phyloP scores from a whole-genome alignment of 1,140 invertebrate species.

The Eueides isabella region DNA sequence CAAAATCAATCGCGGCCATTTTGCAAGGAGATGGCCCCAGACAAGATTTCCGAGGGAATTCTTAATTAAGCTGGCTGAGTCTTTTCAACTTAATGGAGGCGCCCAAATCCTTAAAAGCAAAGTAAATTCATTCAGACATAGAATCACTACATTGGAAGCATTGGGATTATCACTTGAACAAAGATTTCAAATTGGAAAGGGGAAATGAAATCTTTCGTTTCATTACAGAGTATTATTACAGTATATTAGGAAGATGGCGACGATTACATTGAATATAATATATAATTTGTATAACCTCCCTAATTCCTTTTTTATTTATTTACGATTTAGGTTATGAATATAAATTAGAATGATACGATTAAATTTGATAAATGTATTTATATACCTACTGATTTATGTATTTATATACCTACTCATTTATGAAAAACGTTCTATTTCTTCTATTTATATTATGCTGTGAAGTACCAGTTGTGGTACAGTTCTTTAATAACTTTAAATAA shows the following conservation, averaged over 20 bases:
- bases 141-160: constrained; percentile 48
- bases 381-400: too few species aligned
- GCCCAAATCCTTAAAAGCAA: constrained; percentile 62
- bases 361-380: too few species aligned
- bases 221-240: not conserved
- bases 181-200: constrained; percentile 31
- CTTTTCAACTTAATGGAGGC: constrained; percentile 75
- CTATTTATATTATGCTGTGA: not conserved
- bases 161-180: constrained; percentile 34
- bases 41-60: constrained; percentile 76
- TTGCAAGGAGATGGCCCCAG: constrained; percentile 56
- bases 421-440: too few species aligned
- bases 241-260: not conserved
- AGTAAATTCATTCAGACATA: constrained; percentile 63
- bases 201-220: constrained; percentile 5
- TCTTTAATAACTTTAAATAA: not conserved
- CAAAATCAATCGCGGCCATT: constrained; percentile 78
- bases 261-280: not conserved
- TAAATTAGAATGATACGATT: too few species aligned
- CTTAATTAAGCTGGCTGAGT: constrained; percentile 76
- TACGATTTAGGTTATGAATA: too few species aligned
- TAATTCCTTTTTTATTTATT: too few species aligned
- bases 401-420: too few species aligned
- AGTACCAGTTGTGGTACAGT: not conserved
- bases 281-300: not conserved